Base-by-base conservation (phyloP, 2,888 invertebrate species). In the Hypercompe scribonia region DNA sequence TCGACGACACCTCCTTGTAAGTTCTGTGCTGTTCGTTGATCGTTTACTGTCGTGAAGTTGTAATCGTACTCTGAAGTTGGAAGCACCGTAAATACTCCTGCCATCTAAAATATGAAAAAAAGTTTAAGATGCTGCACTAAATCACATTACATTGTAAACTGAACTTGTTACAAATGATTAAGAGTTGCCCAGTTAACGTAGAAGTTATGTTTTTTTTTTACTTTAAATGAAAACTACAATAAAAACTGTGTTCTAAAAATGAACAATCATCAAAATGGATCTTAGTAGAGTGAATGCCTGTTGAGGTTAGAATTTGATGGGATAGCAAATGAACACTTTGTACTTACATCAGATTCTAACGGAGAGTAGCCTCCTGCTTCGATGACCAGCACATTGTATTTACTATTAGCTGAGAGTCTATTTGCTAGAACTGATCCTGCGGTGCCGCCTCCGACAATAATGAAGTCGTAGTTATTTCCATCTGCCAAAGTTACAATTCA, bases 1-100 rank as follows among this genome's bases (percentile, higher is more conserved):
- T 79, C 79, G 0, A 81, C 70, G 2, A 34, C 54, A 0, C 71
- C 18, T 4, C 73, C 68, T 10, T 79, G 68, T 21, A 82, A 66
- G 67, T 84, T 83, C 58, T 88, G 87, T 13, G 78, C 72, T 18
- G 89, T 73, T 42, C 82, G 82, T 0, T 46, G 21, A 58, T 90
- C 89, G 42, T 88, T 79, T 13, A 78, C 78, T 1, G 89, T 80
- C 0, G 77, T 81, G 36, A 84, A 81, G 39, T 88, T 85, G 78
- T 83, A 88, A 72, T 91, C 91, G 36, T 74, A 73, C 3, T 33
- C 15, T 0, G 85, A 77, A 1, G n/a, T n/a, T 0, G 89, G 84
- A 8, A 84, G 54, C 50, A 76, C 42, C 1, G 87, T 33, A 33
- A 89, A 89, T 11, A 85, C n/a, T n/a, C 83, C 81, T 0, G 90